These are phyloP conservation scores for Cacoxenus indagator DNA, from an alignment of 2,888 invertebrate species.

Conservation along the genomic window DNA sequence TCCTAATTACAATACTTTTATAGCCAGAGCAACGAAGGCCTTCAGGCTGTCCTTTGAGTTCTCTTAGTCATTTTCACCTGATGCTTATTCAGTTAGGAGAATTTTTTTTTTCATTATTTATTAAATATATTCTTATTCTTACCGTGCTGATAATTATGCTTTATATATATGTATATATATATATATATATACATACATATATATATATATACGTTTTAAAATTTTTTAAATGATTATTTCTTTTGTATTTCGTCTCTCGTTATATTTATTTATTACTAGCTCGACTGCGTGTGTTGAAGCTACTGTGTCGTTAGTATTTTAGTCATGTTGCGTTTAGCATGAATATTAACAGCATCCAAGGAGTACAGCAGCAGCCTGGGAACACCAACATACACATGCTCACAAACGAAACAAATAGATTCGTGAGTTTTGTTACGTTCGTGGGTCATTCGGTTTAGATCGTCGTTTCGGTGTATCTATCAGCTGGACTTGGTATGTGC, in stretches of 20 bases:
- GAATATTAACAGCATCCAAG: not conserved
- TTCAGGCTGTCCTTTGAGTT: too few species aligned
- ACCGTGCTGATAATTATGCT: not conserved
- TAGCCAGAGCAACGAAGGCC: too few species aligned
- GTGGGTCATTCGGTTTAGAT: too few species aligned
- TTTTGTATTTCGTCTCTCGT: too few species aligned
- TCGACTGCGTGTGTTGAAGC: not conserved
- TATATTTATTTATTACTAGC: not conserved
- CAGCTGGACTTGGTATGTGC: not conserved
- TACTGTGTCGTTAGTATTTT: slow-evolving; percentile 6
- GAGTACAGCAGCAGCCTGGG: slow-evolving; percentile 7
- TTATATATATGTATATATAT: not conserved
- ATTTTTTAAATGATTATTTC: too few species aligned
- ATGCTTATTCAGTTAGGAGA: not conserved
- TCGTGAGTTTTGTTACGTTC: too few species aligned
- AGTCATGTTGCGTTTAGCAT: slow-evolving; percentile 6
- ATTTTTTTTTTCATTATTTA: not conserved
- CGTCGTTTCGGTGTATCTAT: too few species aligned
- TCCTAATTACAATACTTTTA: too few species aligned
- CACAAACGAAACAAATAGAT: too few species aligned
- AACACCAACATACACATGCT: not conserved
- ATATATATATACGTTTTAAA: too few species aligned
- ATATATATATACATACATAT: not conserved
- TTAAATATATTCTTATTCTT: not conserved
- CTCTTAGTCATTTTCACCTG: not conserved